Evolutionary conservation across 2,888 invertebrate genomes (phyloP).

Genomic region (Phlogophora meticulosa): DNA sequence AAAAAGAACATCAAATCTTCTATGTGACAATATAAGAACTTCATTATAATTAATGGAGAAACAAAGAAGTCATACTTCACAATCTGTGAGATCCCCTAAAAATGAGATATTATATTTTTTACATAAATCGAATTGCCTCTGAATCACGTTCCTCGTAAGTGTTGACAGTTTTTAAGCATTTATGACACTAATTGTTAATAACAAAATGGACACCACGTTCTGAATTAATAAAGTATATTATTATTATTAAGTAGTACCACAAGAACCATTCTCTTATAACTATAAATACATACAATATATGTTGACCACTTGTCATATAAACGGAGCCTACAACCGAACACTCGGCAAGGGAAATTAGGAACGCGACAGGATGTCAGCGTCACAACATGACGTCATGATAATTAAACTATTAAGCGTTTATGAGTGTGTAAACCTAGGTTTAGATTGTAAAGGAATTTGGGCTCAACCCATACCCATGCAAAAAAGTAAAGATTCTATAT

Average conservation of each 20-base stretch:
- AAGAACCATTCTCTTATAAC: constrained; percentile 1
- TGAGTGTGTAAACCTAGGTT: constrained; percentile 15
- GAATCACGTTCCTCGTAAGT: too few relatives aligned
- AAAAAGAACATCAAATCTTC: too few relatives aligned
- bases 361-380: constrained; percentile 23
- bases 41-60: too few relatives aligned
- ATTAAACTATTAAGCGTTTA: constrained; percentile 57
- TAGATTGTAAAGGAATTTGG: constrained; percentile 26
- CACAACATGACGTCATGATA: constrained; percentile 50
- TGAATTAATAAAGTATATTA: too few relatives aligned
- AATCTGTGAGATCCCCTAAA: too few relatives aligned
- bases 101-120: too few relatives aligned
- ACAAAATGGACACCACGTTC: too few relatives aligned
- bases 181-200: too few relatives aligned
- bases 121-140: too few relatives aligned
- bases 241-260: not conserved
- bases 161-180: too few relatives aligned
- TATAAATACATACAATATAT: constrained; percentile 22
- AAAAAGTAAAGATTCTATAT: not conserved
- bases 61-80: too few relatives aligned
- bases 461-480: not conserved
- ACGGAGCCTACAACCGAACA: constrained; percentile 15
- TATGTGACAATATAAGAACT: too few relatives aligned
- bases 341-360: constrained; percentile 54
- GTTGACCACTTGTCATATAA: constrained; percentile 25